Percentiles rank a stretch among this genome's conserved stretches.
Conservation (phyloP, 2,113 vertebrate species). For the Dinomys branickii region DNA sequence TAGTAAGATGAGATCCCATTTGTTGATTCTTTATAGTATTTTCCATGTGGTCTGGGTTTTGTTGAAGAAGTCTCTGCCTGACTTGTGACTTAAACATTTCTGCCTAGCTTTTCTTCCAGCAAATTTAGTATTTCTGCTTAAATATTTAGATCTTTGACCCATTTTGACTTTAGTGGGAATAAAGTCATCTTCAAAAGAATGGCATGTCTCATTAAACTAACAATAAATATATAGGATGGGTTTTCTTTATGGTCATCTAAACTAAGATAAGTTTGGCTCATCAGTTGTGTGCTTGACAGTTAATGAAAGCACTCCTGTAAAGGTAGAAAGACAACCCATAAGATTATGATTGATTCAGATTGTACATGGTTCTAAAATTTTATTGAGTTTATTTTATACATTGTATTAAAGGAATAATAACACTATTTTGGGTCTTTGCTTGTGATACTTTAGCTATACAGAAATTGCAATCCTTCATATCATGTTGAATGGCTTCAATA, state of each 20-base stretch:
- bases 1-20: no score
- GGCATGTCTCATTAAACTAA: background rate
- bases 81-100: background rate
- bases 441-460: background rate
- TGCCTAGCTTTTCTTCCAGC: background rate
- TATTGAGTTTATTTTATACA: background rate
- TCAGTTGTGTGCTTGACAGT: background rate
- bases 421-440: constrained; percentile 1
- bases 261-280: background rate
- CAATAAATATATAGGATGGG: background rate
- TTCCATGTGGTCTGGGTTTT: background rate
- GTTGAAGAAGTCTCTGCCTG: background rate
- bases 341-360: constrained; percentile 33
- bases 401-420: background rate
- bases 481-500: background rate
- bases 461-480: background rate
- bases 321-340: background rate
- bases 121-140: background rate
- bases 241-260: constrained; percentile 16
- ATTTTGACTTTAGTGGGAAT: background rate
- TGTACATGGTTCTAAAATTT: background rate
- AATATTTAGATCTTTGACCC: background rate
- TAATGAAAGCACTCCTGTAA: background rate
- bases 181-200: background rate
- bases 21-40: background rate